Conservation (phyloP, 2,797 vertebrate genomes). For the Trachops cirrhosus region DNA sequence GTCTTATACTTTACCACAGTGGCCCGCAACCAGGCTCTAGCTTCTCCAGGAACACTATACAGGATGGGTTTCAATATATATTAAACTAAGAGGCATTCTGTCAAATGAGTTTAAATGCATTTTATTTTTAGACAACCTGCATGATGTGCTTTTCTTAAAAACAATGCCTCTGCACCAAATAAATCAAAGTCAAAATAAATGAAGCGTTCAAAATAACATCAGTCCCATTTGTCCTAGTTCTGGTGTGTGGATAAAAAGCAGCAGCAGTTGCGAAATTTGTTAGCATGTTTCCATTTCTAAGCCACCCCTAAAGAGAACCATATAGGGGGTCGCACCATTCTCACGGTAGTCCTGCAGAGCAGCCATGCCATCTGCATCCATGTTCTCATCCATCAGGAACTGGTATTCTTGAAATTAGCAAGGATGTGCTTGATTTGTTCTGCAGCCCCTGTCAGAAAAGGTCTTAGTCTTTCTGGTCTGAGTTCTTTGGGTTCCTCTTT, state of each 20-base stretch:
- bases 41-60: conserved; percentile 33
- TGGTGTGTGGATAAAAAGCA: conserved; percentile 36
- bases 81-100: conserved; percentile 78
- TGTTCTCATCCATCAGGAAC: conserved; percentile 91
- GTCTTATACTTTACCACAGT: background rate
- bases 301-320: conserved; percentile 88
- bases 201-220: conserved; percentile 86
- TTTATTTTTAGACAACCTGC: conserved; percentile 88
- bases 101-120: conserved; percentile 83
- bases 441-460: background rate
- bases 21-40: background rate
- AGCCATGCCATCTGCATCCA: conserved; percentile 90
- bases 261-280: background rate
- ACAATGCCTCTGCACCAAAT: conserved; percentile 85
- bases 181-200: conserved; percentile 84
- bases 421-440: background rate
- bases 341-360: conserved; percentile 90
- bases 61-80: conserved; percentile 50
- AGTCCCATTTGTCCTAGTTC: conserved; percentile 84
- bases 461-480: background rate
- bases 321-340: conserved; percentile 84
- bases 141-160: conserved; percentile 83
- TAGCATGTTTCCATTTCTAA: conserved; percentile 74
- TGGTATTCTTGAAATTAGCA: conserved; percentile 61
- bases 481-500: background rate